Base-by-base conservation (phyloP, 2,797 vertebrate genomes). In the Sebastes taczanowskii region DNA sequence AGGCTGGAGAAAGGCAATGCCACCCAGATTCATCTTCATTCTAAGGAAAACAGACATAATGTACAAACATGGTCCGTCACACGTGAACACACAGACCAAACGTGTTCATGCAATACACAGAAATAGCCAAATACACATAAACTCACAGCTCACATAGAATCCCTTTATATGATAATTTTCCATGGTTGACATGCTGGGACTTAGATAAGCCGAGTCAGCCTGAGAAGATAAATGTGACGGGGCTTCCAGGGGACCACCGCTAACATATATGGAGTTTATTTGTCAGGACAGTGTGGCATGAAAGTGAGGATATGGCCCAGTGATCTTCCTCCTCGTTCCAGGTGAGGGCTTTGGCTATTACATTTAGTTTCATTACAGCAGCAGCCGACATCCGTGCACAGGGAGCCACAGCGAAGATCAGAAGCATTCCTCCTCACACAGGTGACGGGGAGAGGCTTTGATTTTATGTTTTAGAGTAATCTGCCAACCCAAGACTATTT, bases 251-350 rank as follows among this genome's bases (percentile, higher is more conserved):
- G 76, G 74, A 88, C 79, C 72, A 55, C 60, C 49, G 79, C 88
- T 64, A 82, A 84, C 87, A 74, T 87, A 78, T 82, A 86, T 76
- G 49, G 78, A 92, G 91, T 91, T 91, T 92, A 93, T 93, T 92
- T 88, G 86, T 61, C 69, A 73, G 77, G 90, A 91, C 90, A 88
- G 84, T 81, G 65, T 89, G 81, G 88, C 55, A 84, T 89, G 89
- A 92, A 91, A 92, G 91, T 89, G 85, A 80, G 88, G 90, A 93
- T 83, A 89, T 80, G 91, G 88, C 85, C 87, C 85, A 80, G 83
- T 90, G 91, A 86, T 80, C 86, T 72, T 80, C 66, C 85, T 63
- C 42, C 42, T 46, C 69, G 88, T 92, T 94, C 91, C 84, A 87
- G 92, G 91, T 93, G 91, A 91, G 71, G 38, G 82, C 76, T 77